phyloP scores from a whole-genome alignment of 2,888 invertebrate species.

The Aphodius granarius region DNA sequence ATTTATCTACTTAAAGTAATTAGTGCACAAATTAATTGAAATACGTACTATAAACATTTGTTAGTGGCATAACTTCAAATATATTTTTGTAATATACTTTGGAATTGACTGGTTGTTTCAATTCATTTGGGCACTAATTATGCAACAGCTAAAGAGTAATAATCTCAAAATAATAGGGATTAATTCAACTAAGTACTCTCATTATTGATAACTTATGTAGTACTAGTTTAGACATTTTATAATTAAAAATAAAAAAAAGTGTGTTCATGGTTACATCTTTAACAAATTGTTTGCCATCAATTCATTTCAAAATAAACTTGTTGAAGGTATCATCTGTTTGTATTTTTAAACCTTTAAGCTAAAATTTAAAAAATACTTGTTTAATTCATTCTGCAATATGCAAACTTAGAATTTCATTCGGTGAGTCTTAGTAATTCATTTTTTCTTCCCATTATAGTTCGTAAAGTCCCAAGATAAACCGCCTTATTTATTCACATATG shows the following conservation, averaged over 20 bases:
- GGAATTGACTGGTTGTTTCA: not conserved
- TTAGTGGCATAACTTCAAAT: not conserved
- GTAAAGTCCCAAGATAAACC: not conserved
- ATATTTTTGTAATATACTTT: not conserved
- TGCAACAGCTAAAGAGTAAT: not conserved
- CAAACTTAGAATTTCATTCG: not conserved
- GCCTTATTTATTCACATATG: not conserved
- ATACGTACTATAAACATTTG: not conserved
- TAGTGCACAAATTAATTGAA: not conserved
- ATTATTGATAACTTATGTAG: not conserved
- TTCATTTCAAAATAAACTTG: not conserved
- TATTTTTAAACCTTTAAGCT: not conserved
- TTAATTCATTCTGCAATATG: not conserved
- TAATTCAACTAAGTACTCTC: not conserved
- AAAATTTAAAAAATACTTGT: not conserved
- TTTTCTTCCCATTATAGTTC: not conserved
- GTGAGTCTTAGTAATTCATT: not conserved
- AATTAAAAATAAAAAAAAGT: not conserved
- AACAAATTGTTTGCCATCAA: not conserved
- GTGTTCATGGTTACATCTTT: not conserved
- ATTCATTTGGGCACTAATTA: not conserved
- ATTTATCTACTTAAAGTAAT: not conserved
- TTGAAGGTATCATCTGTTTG: not conserved
- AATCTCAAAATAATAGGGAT: not conserved
- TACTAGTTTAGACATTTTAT: not conserved